These are phyloP conservation scores for Platynereis dumerilii DNA, from an alignment of 2,888 invertebrate species.

Conservation along the genomic window DNA sequence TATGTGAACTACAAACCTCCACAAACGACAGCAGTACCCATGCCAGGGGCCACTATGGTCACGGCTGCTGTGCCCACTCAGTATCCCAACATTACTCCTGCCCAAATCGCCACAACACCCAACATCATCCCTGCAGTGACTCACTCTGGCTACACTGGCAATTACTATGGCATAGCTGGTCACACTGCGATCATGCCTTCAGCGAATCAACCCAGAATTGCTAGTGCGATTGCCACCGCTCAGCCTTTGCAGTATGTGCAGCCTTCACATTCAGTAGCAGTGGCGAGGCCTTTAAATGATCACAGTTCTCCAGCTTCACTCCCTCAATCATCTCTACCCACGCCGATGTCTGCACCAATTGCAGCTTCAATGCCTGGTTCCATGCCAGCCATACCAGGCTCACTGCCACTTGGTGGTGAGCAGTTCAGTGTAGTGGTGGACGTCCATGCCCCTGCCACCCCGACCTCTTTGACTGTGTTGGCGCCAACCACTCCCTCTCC, in stretches of 20 bases:
- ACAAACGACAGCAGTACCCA: no score
- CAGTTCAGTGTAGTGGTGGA: slow-evolving; percentile 15
- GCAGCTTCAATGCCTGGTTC: not conserved
- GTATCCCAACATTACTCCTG: no score
- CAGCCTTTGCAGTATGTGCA: no score
- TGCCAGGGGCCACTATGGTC: no score
- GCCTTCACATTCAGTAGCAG: no score
- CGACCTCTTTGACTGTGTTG: slow-evolving; percentile 19
- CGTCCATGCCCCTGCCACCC: slow-evolving; percentile 8
- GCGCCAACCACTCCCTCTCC: slow-evolving; percentile 13
- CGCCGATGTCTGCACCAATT: no score
- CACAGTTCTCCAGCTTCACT: not conserved
- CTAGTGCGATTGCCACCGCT: no score
- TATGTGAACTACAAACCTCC: no score
- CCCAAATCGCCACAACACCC: not conserved
- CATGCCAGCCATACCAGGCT: not conserved
- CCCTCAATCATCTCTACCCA: not conserved
- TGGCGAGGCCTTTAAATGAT: not conserved
- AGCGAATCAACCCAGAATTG: no score
- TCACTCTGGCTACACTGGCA: not conserved
- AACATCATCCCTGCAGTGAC: not conserved
- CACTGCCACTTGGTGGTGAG: not conserved
- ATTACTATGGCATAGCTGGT: not conserved
- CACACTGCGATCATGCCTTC: no score
- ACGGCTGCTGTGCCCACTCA: no score